Percentiles rank a stretch among this genome's conserved stretches.
phyloP scores from a whole-genome alignment of 1,140 invertebrate species.

The Cherax destructor region DNA sequence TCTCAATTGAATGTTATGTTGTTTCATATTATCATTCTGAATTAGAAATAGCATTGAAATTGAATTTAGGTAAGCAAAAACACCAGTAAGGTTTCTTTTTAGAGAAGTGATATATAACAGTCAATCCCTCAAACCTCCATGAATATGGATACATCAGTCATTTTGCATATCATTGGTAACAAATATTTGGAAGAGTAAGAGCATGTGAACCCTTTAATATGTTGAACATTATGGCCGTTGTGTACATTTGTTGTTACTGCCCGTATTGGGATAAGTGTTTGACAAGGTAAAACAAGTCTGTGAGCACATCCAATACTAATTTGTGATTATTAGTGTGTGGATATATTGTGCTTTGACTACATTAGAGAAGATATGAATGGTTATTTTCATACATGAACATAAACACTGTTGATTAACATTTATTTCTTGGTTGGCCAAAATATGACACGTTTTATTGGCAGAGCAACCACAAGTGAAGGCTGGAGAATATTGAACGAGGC shows the following conservation, averaged over 20 bases:
- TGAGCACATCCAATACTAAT: background rate
- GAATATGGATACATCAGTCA: too few relatives aligned
- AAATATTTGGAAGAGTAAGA: too few relatives aligned
- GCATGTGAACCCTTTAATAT: too few relatives aligned
- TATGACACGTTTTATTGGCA: background rate
- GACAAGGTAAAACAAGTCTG: background rate
- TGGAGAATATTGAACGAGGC: background rate
- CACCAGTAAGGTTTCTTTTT: too few relatives aligned
- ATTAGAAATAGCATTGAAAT: too few relatives aligned
- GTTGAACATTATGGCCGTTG: too few relatives aligned
- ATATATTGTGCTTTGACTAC: background rate
- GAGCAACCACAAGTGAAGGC: constrained; percentile 8
- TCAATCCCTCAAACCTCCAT: too few relatives aligned
- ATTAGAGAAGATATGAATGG: background rate
- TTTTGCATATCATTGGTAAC: too few relatives aligned
- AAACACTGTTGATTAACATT: background rate
- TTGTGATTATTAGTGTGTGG: background rate
- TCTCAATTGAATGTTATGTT: too few relatives aligned
- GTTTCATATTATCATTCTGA: too few relatives aligned
- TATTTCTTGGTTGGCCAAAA: background rate
- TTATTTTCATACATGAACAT: background rate
- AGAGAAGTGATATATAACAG: too few relatives aligned
- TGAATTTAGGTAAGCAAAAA: too few relatives aligned
- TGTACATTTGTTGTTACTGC: background rate
- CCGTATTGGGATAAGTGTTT: background rate